Percentiles rank a stretch among this genome's conserved stretches.
These are phyloP conservation scores for Hedychridium roseum DNA, from an alignment of 2,888 invertebrate genomes.

Conservation along the genomic window DNA sequence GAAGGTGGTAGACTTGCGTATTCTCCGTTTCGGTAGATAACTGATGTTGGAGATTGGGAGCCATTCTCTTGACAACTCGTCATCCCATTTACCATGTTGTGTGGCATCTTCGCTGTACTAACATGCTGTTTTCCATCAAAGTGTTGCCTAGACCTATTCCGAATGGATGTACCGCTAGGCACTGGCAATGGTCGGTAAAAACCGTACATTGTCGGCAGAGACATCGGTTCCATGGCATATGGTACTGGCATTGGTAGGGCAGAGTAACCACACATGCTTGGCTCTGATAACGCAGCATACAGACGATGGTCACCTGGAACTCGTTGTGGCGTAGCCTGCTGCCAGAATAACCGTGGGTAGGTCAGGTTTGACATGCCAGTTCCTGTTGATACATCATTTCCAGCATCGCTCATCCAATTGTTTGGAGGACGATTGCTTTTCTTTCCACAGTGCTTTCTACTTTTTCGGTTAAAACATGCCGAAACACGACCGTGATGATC, in stretches of 20 bases:
- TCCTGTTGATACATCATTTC: slow-evolving; percentile 17
- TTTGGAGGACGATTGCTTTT: slow-evolving; percentile 8
- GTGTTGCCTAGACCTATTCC: slow-evolving; percentile 41
- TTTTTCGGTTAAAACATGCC: slow-evolving; percentile 33
- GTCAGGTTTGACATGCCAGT: slow-evolving; percentile 33
- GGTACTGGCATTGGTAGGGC: slow-evolving; percentile 63
- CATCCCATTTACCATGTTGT: not conserved
- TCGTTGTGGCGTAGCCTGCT: slow-evolving; percentile 33
- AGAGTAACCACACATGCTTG: slow-evolving; percentile 63
- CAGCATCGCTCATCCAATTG: slow-evolving; percentile 17
- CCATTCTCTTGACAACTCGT: slow-evolving; percentile 42
- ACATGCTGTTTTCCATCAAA: slow-evolving; percentile 35
- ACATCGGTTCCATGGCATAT: slow-evolving; percentile 70
- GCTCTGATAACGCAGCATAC: slow-evolving; percentile 65
- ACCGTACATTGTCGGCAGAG: slow-evolving; percentile 70
- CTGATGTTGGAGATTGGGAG: slow-evolving; percentile 35
- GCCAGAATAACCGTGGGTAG: slow-evolving; percentile 51
- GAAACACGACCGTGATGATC: slow-evolving; percentile 14
- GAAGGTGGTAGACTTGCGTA: slow-evolving; percentile 77
- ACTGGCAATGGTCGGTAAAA: slow-evolving; percentile 65
- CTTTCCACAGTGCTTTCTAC: slow-evolving; percentile 35
- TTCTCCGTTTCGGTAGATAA: slow-evolving; percentile 59
- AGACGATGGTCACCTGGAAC: slow-evolving; percentile 59
- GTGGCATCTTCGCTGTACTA: slow-evolving; percentile 9
- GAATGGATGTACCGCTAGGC: slow-evolving; percentile 43